phyloP scores from a whole-genome alignment of 2,113 vertebrate species.

The Catharus bicknelli region DNA sequence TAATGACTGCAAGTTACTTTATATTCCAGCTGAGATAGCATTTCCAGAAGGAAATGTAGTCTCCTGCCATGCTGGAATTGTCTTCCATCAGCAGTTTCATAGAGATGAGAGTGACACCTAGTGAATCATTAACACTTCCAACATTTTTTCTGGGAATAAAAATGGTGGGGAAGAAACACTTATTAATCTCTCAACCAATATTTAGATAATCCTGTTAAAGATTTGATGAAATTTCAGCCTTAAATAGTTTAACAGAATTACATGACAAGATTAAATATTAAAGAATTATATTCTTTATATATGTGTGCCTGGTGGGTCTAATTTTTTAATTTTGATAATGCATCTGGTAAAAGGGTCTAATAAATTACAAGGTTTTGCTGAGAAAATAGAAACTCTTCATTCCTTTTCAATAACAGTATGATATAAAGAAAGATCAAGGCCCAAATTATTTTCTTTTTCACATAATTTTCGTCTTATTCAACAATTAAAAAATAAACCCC shows the following conservation, averaged over 20 bases:
- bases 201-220: background rate
- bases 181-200: background rate
- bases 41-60: background rate
- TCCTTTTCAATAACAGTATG: background rate
- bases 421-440: background rate
- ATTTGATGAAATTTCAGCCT: background rate
- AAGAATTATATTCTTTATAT: background rate
- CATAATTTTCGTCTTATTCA: background rate
- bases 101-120: conserved; percentile 31
- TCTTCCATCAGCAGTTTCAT: background rate
- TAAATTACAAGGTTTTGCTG: background rate
- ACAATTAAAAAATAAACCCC: background rate
- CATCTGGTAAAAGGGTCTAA: background rate
- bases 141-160: background rate
- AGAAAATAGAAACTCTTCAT: background rate
- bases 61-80: background rate
- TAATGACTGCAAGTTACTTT: background rate
- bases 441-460: background rate
- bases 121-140: background rate
- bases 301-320: background rate
- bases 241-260: background rate
- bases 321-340: conserved; percentile 6
- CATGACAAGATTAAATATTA: background rate
- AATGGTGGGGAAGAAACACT: background rate
- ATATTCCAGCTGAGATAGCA: background rate